Percentiles rank a stretch among this genome's conserved stretches.
phyloP scores from a whole-genome alignment of 2,888 invertebrate species.

The Shargacucullia verbasci region DNA sequence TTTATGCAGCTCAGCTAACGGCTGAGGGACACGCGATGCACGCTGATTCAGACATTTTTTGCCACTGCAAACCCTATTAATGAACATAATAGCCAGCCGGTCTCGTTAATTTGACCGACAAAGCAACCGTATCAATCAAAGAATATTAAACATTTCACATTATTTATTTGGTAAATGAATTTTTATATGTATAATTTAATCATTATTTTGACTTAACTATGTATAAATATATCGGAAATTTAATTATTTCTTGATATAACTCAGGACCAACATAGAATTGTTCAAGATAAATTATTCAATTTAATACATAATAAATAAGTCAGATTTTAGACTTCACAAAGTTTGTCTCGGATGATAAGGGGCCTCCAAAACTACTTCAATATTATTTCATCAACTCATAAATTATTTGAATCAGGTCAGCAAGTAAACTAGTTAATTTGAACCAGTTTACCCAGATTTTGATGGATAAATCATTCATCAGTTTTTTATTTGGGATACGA shows the following conservation, averaged over 20 bases:
- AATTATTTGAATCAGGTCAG: slow-evolving; percentile 49
- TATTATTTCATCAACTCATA: slow-evolving; percentile 42
- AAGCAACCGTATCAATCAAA: slow-evolving; percentile 42
- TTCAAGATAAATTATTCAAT: slow-evolving; percentile 38
- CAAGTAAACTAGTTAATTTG: slow-evolving; percentile 43
- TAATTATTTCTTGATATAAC: slow-evolving; percentile 38
- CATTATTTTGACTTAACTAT: too few species aligned
- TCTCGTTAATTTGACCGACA: slow-evolving; percentile 26
- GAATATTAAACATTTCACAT: slow-evolving; percentile 36
- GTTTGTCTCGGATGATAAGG: slow-evolving; percentile 35
- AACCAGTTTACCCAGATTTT: slow-evolving; percentile 35
- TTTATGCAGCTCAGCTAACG: slow-evolving; percentile 63
- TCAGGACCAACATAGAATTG: slow-evolving; percentile 14
- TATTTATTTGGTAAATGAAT: slow-evolving; percentile 36
- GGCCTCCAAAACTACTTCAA: slow-evolving; percentile 35
- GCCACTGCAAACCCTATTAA: slow-evolving; percentile 40
- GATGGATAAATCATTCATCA: slow-evolving; percentile 36
- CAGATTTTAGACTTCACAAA: slow-evolving; percentile 37
- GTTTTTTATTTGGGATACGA: slow-evolving; percentile 13
- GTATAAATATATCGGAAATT: slow-evolving; percentile 25
- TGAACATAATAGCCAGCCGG: slow-evolving; percentile 25
- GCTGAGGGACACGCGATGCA: slow-evolving; percentile 59
- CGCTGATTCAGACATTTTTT: slow-evolving; percentile 56
- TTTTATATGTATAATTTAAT: too few species aligned
- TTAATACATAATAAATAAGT: slow-evolving; percentile 45